Evolutionary conservation across 2,888 invertebrate genomes (phyloP).

Genomic region (Glaucopsyche alexis): DNA sequence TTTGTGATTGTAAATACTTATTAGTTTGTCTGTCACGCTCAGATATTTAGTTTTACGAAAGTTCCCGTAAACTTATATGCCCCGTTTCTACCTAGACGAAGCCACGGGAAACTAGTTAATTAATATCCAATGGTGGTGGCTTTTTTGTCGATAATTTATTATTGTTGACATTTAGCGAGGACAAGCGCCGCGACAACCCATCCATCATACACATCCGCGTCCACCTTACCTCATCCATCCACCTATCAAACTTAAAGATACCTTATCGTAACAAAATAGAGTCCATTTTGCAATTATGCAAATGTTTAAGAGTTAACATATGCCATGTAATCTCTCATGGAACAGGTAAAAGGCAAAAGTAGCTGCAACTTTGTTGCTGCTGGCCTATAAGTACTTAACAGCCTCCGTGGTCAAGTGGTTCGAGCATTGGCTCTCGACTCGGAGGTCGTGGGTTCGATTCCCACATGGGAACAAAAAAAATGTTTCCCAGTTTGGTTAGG

Average conservation of each 20-base stretch:
- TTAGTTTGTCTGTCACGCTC: too few relatives aligned
- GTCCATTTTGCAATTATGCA: slow-evolving; percentile 9
- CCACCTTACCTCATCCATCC: slow-evolving; percentile 17
- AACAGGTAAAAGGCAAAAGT: neutral
- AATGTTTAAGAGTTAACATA: neutral
- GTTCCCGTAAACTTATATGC: neutral
- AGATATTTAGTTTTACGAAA: neutral
- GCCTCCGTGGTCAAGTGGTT: too few relatives aligned
- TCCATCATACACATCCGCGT: slow-evolving; percentile 54
- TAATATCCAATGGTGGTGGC: slow-evolving; percentile 12
- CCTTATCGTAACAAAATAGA: neutral
- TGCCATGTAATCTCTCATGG: neutral
- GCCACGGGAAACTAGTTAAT: slow-evolving; percentile 17
- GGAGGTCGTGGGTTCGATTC: too few relatives aligned
- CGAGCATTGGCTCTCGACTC: too few relatives aligned
- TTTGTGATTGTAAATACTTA: too few relatives aligned
- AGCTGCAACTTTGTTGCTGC: slow-evolving; percentile 9
- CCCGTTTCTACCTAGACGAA: neutral
- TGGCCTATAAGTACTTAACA: too few relatives aligned
- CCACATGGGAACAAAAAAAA: too few relatives aligned
- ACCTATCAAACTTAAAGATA: neutral
- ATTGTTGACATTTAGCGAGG: slow-evolving; percentile 48
- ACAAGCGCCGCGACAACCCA: slow-evolving; percentile 56
- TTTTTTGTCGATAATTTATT: slow-evolving; percentile 30
- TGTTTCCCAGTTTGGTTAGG: too few relatives aligned